These are phyloP conservation scores for Lepidonotus clava DNA, from an alignment of 2,888 invertebrate genomes.

Conservation along the genomic window DNA sequence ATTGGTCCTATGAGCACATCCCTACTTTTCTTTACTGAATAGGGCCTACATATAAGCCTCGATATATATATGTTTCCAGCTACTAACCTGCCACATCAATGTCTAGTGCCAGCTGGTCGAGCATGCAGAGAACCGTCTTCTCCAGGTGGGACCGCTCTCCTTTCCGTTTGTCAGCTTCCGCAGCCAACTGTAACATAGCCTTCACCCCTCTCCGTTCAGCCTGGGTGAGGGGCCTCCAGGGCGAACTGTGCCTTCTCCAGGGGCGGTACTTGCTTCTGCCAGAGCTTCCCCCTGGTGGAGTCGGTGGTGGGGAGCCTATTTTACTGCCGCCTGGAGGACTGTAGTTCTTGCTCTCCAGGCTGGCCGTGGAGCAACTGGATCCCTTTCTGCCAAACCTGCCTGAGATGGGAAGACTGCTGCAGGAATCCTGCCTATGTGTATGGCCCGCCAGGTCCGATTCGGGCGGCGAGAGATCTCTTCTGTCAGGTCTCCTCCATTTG, in stretches of 20 bases:
- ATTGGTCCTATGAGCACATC: no score
- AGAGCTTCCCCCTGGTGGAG: not conserved
- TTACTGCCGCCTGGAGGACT: not conserved
- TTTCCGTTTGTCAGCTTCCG: not conserved
- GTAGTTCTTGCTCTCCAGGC: not conserved
- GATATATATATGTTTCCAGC: no score
- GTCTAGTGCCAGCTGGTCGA: not conserved
- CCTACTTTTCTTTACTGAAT: no score
- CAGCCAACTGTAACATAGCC: not conserved
- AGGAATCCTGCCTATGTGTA: not conserved
- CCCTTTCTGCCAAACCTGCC: not conserved
- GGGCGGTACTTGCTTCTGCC: not conserved
- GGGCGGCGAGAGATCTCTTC: not conserved
- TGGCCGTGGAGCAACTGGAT: not conserved
- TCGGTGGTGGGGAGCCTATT: not conserved
- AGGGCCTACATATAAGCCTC: no score
- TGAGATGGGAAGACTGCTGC: not conserved
- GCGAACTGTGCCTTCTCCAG: slow-evolving; percentile 32
- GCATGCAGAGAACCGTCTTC: slow-evolving; percentile 17
- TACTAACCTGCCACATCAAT: slow-evolving; percentile 24
- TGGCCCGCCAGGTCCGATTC: not conserved
- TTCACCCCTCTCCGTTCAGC: not conserved
- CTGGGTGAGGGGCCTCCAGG: slow-evolving; percentile 10
- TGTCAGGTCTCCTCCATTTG: not conserved
- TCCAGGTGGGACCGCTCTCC: not conserved